Evolutionary conservation across 2,888 invertebrate genomes (phyloP).

Genomic region (Calliopum simillimum): DNA sequence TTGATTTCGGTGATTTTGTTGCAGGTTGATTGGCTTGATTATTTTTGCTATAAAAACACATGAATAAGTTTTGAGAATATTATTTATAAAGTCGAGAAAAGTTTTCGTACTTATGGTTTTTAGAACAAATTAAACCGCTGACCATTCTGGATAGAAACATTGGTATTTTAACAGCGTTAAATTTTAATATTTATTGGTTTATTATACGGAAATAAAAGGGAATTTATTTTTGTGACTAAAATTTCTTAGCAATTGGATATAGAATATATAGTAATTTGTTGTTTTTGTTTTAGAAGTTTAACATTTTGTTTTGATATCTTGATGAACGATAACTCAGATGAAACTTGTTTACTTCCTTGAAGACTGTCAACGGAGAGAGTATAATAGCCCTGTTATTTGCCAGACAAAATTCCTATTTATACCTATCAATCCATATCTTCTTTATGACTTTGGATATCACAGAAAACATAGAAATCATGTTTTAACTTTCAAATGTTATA

Average conservation of each 20-base stretch:
- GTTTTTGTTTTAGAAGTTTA: neutral
- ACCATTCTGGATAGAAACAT: slow-evolving; percentile 48
- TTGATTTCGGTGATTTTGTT: slow-evolving; percentile 37
- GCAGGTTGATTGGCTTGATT: slow-evolving; percentile 24
- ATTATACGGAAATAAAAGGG: slow-evolving; percentile 15
- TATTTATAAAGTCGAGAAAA: neutral
- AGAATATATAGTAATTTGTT: neutral
- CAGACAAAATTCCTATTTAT: neutral
- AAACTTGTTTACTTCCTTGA: neutral
- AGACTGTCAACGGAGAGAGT: neutral
- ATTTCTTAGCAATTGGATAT: slow-evolving; percentile 28
- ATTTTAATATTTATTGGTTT: slow-evolving; percentile 24
- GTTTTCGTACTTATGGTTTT: slow-evolving; percentile 40
- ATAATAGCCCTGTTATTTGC: neutral
- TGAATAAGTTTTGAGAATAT: neutral
- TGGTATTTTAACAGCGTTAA: slow-evolving; percentile 26
- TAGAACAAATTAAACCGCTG: slow-evolving; percentile 43
- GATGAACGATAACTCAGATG: neutral
- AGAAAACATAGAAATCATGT: slow-evolving; percentile 23
- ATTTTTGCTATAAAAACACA: slow-evolving; percentile 29
- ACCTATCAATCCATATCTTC: neutral
- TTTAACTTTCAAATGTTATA: slow-evolving; percentile 24
- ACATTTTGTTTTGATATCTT: neutral
- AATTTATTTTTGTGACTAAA: slow-evolving; percentile 29
- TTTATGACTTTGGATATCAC: too few relatives aligned